Evolutionary conservation across 2,888 invertebrate species (phyloP), one percentile per base, ranked within the genome.

Genomic region (Dryococelus australis): DNA sequence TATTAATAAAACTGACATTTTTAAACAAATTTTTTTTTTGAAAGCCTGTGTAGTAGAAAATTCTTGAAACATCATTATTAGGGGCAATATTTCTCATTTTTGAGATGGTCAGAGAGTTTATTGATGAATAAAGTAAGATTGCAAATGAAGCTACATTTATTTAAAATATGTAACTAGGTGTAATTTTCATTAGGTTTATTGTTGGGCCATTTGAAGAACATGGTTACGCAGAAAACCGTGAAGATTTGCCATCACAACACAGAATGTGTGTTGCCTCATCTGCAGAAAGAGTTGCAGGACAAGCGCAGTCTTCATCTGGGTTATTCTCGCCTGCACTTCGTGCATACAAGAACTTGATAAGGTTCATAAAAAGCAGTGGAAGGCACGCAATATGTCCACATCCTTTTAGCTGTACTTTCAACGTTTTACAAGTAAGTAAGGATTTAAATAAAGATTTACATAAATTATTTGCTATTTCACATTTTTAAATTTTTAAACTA

Each of bases 401-500:
- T 92, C 93, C 94, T 28, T 92, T 94, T 88, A 94, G 95, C 91
- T 96, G 96, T 91, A 89, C 94, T 43, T 93, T 94, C 91, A 95
- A 96, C 90, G 92, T 94, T 85, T 89, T 95, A 89, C 92, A 92
- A 91, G 95, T 94, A 91, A 91, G 90, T 89, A 87, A 53, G 20
- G 13, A 84, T 78, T 83, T 80, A 84, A 16, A 27, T 84, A 83
- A 28, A 43, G 85, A 47, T 51, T 86, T 88, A 35, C 35, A 4
- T 43, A 24, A 28, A 79, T 43, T 84, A 47, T 85, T 43, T 35
- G n/a, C 35, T 35, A 35, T 35, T 35, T 35, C 35, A 35, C 35
- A 35, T 1, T 35, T 1, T 35, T 4, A 35, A 35, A 35, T 35
- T 35, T 35, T 35, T 35, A 35, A 35, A 35, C 35, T 35, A 35